Evolutionary conservation across 2,113 vertebrate genomes (phyloP).

Genomic region (Leptocoma aspasia): DNA sequence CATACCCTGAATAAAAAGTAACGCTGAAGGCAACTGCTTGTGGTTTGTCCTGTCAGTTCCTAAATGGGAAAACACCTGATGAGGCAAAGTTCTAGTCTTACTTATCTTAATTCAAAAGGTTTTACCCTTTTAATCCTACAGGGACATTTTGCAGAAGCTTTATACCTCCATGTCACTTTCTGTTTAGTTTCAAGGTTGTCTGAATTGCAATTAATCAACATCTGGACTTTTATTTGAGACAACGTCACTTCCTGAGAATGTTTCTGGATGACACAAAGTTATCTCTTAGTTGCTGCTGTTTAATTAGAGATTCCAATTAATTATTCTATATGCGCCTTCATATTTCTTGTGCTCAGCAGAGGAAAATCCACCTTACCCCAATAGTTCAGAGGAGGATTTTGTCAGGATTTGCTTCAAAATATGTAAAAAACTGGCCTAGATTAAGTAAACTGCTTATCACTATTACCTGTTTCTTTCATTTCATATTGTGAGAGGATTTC

Average conservation of each 20-base stretch:
- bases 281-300: neutral
- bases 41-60: constrained; percentile 56
- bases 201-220: constrained; percentile 38
- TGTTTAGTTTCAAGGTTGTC: constrained; percentile 39
- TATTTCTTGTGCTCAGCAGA: neutral
- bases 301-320: constrained; percentile 36
- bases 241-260: constrained; percentile 36
- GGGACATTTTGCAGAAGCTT: constrained; percentile 37
- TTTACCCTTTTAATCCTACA: constrained; percentile 46
- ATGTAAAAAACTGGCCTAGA: neutral
- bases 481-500: neutral
- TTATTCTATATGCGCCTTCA: neutral
- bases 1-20: constrained; percentile 41
- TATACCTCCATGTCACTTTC: constrained; percentile 39
- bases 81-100: constrained; percentile 43
- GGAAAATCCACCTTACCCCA: neutral
- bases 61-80: constrained; percentile 53
- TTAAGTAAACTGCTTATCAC: neutral
- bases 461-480: neutral
- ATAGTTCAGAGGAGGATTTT: neutral
- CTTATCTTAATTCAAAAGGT: constrained; percentile 24
- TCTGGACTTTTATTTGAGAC: constrained; percentile 42
- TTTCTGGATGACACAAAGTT: constrained; percentile 28
- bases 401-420: neutral
- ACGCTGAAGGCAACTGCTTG: constrained; percentile 26